phyloP scores from a whole-genome alignment of 2,113 vertebrate genomes.

The Dromiciops gliroides region DNA sequence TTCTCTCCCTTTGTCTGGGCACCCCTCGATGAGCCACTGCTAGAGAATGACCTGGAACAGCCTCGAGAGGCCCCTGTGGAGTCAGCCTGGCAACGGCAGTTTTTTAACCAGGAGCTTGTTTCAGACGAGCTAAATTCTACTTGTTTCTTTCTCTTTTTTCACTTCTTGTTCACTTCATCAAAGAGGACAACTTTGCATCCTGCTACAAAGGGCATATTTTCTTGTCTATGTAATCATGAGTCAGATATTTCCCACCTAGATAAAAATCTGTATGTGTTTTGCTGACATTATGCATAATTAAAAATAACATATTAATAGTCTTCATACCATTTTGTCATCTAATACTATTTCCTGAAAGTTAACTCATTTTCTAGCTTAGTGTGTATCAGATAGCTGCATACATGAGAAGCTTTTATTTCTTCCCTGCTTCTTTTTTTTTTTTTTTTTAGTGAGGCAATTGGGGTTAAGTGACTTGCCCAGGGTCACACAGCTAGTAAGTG shows the following conservation, averaged over 20 bases:
- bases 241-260: conserved; percentile 33
- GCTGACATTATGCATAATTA: neutral
- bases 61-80: conserved; percentile 8
- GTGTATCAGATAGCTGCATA: neutral
- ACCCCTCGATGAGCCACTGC: conserved; percentile 39
- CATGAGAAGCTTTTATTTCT: neutral
- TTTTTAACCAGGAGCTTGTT: conserved; percentile 65
- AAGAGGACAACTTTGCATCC: conserved; percentile 46
- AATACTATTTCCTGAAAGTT: neutral
- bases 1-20: conserved; percentile 62
- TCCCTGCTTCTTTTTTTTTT: too few relatives aligned
- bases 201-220: conserved; percentile 42
- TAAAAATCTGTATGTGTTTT: conserved; percentile 42
- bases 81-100: conserved; percentile 60
- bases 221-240: conserved; percentile 4
- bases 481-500: too few relatives aligned
- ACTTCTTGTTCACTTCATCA: conserved; percentile 35
- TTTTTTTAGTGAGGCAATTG: too few relatives aligned
- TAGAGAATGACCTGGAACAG: conserved; percentile 32
- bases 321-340: neutral
- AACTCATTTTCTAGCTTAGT: neutral
- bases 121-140: conserved; percentile 63
- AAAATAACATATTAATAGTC: neutral
- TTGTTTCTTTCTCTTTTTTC: conserved; percentile 33
- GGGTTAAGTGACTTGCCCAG: too few relatives aligned